Evolutionary conservation across 2,888 invertebrate species (phyloP), one percentile per base, ranked within the genome.

Genomic region (Agrilus cyanescens): DNA sequence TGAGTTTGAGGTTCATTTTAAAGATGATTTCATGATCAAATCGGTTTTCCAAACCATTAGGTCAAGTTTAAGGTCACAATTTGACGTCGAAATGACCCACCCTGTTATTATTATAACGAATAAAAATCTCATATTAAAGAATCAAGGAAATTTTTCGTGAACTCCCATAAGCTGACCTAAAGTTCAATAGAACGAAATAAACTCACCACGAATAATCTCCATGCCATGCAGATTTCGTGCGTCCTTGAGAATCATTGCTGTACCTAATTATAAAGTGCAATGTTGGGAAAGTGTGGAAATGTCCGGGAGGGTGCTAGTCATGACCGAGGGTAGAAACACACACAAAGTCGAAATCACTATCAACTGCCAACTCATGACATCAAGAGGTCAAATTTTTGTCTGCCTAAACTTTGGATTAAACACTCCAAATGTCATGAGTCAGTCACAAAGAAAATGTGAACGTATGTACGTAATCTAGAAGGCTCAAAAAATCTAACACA

Each of bases 151-250:
- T 4, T 20, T n/a, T n/a, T n/a, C 10, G 10, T 25, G 25, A 25
- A 25, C 10, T 25, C 4, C 10, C 10, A 3, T 25, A 25, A 25
- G 2, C 2, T 74, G 36, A 25, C 10, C 13, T 25, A 35, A 29
- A 3, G 7, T 33, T 14, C 30, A 43, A 36, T 15, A 38, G 41
- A 43, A 12, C 30, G 41, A 38, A 42, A 36, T 44, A 45, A 64
- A 69, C 78, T 77, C 76, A 78, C 78, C 77, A 73, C 61, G 71
- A 69, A 64, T 73, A 76, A 68, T 78, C 76, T 62, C 71, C 72
- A 62, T 74, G 76, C 77, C 78, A 78, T 65, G 75, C 73, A 60
- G 75, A 68, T 61, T 65, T 63, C 55, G 67, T 60, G 54, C 59
- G 60, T 55, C 64, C 64, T 53, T 59, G 58, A 57, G 63, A 64